Percentiles rank a stretch among this genome's conserved stretches.
These are phyloP conservation scores for Alexandromys fortis DNA, from an alignment of 2,113 vertebrate species.

Conservation along the genomic window DNA sequence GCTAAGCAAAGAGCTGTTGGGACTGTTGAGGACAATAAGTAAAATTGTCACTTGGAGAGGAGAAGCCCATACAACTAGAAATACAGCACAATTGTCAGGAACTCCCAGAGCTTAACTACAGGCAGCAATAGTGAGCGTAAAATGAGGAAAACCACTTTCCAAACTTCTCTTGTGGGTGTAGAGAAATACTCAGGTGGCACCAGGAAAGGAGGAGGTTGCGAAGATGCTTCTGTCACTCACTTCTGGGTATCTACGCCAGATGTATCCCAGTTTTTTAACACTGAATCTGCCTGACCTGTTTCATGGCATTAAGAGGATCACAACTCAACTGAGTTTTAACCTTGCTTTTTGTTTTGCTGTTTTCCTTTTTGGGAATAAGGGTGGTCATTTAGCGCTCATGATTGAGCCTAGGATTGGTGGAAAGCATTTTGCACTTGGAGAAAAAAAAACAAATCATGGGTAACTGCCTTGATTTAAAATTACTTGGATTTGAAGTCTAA, in stretches of 20 bases:
- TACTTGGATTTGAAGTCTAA: conserved; percentile 24
- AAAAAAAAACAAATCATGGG: conserved; percentile 40
- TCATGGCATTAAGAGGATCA: background rate
- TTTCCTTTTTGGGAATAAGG: background rate
- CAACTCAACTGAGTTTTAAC: background rate
- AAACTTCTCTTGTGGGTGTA: background rate
- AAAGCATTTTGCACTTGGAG: background rate
- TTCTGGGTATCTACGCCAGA: background rate
- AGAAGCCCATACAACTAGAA: background rate
- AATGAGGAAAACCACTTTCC: background rate
- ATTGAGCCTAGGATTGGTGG: background rate
- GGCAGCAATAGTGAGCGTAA: background rate
- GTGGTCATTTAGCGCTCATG: background rate
- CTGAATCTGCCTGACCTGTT: background rate
- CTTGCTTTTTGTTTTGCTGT: background rate
- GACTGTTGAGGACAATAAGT: background rate
- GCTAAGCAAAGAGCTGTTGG: accelerated
- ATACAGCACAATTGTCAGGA: background rate
- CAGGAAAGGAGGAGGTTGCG: background rate
- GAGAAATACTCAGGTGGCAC: background rate
- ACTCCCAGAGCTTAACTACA: background rate
- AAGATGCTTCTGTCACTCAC: background rate
- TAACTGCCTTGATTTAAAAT: conserved; percentile 57
- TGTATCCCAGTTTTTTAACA: background rate
- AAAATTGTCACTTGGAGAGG: background rate